A percentile compares a stretch with the other conserved stretches of the same genome.
phyloP scores from a whole-genome alignment of 1,140 invertebrate genomes.

The Leptinotarsa texana region DNA sequence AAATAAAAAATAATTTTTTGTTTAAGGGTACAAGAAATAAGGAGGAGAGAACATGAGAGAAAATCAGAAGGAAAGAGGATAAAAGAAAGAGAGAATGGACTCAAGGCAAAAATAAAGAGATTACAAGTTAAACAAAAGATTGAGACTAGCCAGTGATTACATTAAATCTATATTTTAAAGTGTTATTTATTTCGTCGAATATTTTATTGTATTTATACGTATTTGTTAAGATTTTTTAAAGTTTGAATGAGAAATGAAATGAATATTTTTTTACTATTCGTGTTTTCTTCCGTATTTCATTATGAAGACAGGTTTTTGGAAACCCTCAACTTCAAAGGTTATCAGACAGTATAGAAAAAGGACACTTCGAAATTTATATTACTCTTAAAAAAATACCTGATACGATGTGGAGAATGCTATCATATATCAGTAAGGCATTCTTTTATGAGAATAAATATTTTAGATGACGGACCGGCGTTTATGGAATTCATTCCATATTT shows the following conservation, averaged over 20 bases:
- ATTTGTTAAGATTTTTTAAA: conserved; percentile 14
- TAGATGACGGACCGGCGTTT: too few relatives aligned
- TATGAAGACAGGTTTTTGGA: too few relatives aligned
- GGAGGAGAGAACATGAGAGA: conserved; percentile 45
- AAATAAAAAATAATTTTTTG: conserved; percentile 17
- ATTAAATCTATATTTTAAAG: conserved; percentile 9
- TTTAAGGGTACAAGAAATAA: conserved; percentile 52
- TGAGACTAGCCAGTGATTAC: background rate
- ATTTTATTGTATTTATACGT: conserved; percentile 23
- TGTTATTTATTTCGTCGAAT: conserved; percentile 31
- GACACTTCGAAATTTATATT: too few relatives aligned
- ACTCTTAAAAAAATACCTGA: too few relatives aligned
- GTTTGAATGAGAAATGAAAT: conserved; percentile 15
- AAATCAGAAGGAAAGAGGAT: conserved; percentile 41
- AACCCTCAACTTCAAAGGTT: too few relatives aligned
- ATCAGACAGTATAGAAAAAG: too few relatives aligned
- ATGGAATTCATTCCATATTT: too few relatives aligned
- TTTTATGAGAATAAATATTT: too few relatives aligned
- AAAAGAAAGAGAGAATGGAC: conserved; percentile 50
- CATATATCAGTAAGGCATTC: too few relatives aligned
- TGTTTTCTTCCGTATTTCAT: background rate
- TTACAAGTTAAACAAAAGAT: conserved; percentile 38
- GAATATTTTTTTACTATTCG: conserved; percentile 11
- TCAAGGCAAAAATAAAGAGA: conserved; percentile 51
- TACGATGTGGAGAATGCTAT: too few relatives aligned